Conservation (phyloP, 2,888 invertebrate species). For the Blastobasis adustella region DNA sequence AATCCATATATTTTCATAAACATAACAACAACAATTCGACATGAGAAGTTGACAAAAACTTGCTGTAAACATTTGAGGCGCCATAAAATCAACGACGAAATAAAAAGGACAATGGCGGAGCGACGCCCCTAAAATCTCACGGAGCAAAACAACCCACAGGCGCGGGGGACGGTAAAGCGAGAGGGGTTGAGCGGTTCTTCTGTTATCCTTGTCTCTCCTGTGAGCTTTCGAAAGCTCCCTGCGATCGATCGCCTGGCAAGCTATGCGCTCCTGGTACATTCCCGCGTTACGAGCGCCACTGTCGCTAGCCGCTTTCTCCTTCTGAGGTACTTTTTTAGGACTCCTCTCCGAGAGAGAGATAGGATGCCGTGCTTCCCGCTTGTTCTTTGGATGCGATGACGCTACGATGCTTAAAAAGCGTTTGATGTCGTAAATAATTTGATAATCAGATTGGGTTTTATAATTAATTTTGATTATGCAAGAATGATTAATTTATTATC, state of each 20-base stretch:
- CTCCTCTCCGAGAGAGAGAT: constrained; percentile 25
- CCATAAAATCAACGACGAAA: too few relatives aligned
- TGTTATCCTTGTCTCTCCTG: constrained; percentile 43
- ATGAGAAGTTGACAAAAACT: too few relatives aligned
- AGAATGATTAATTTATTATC: too few relatives aligned
- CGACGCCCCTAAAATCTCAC: constrained; percentile 22
- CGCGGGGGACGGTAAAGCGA: constrained; percentile 29
- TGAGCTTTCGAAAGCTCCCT: constrained; percentile 56
- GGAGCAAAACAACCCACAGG: constrained; percentile 13
- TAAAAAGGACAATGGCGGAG: constrained; percentile 9
- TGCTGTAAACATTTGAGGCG: too few relatives aligned
- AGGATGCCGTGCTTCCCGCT: constrained; percentile 20
- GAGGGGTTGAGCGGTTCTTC: constrained; percentile 28
- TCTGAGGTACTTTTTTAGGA: constrained; percentile 48
- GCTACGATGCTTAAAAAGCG: too few relatives aligned
- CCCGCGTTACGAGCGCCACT: constrained; percentile 63
- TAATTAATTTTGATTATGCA: too few relatives aligned
- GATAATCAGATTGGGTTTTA: too few relatives aligned
- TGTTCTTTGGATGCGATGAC: constrained; percentile 4
- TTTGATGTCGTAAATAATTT: too few relatives aligned
- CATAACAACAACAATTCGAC: too few relatives aligned
- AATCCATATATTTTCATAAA: too few relatives aligned
- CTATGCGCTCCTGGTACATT: constrained; percentile 60
- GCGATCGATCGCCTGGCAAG: constrained; percentile 23
- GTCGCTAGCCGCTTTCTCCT: constrained; percentile 74